Conservation (phyloP, 1,140 invertebrate species). For the Andricus grossulariae region DNA sequence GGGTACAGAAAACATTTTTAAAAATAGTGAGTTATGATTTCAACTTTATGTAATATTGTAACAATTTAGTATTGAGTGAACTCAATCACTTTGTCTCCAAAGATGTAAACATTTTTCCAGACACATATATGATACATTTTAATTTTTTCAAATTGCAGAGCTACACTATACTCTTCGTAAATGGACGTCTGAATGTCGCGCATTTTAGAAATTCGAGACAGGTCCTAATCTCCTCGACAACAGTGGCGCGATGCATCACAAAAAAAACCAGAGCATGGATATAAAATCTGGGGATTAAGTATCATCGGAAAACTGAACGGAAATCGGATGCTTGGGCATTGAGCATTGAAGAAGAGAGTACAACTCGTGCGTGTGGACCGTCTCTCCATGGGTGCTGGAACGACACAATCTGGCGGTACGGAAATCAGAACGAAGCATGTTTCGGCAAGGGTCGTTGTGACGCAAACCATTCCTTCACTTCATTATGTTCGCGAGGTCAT, state of each 20-base stretch:
- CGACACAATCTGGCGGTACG: neutral
- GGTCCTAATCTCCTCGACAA: conserved; percentile 60
- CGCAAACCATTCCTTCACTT: conserved; percentile 36
- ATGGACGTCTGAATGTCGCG: conserved; percentile 52
- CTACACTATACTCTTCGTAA: conserved; percentile 47
- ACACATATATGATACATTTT: neutral
- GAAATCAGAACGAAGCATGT: neutral
- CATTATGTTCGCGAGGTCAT: conserved; percentile 21
- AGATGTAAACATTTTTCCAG: neutral
- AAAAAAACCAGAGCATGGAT: conserved; percentile 22
- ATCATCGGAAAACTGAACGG: neutral
- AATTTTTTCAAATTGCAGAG: conserved; percentile 6
- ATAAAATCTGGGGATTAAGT: conserved; percentile 14
- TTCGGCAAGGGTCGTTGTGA: conserved; percentile 37
- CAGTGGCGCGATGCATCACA: conserved; percentile 40
- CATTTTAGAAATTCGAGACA: conserved; percentile 53
- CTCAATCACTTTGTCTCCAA: neutral
- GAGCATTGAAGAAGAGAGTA: conserved; percentile 28
- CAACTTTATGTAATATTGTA: no score
- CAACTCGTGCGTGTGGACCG: conserved; percentile 33
- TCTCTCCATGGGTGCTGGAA: conserved; percentile 44
- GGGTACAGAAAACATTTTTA: no score
- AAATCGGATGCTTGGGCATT: conserved; percentile 15
- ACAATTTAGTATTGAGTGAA: no score
- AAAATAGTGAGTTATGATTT: no score